phyloP scores from a whole-genome alignment of 2,888 invertebrate species.

The Leucozona laternaria region DNA sequence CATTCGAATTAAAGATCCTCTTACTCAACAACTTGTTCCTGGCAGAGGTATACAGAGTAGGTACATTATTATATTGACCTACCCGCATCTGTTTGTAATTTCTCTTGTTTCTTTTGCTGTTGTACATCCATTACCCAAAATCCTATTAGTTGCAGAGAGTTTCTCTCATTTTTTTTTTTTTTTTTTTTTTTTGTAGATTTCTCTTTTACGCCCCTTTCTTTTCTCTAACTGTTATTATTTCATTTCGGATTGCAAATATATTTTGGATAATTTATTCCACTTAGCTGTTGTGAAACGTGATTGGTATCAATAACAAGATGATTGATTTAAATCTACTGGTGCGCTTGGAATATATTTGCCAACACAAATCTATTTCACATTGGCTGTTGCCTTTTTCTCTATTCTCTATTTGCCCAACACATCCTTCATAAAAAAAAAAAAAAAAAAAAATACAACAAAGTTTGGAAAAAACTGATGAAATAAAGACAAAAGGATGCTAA shows the following conservation, averaged over 20 bases:
- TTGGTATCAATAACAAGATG: conserved; percentile 70
- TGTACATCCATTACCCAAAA: conserved; percentile 22
- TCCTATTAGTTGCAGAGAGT: conserved; percentile 44
- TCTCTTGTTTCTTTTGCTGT: conserved; percentile 14
- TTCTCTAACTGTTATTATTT: conserved; percentile 12
- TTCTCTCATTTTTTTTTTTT: neutral
- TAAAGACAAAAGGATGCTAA: conserved; percentile 12
- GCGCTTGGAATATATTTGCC: conserved; percentile 22
- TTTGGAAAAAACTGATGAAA: conserved; percentile 23
- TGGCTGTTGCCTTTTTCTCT: conserved; percentile 7
- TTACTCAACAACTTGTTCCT: neutral
- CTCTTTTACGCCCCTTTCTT: neutral
- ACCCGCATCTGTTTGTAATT: conserved; percentile 49
- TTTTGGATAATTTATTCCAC: conserved; percentile 69
- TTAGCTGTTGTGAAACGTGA: conserved; percentile 68
- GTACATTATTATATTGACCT: conserved; percentile 46
- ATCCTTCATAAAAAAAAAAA: conserved; percentile 19
- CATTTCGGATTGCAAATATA: conserved; percentile 26
- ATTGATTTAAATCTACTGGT: conserved; percentile 64
- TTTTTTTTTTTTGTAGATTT: conserved; percentile 25
- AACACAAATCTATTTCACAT: conserved; percentile 19
- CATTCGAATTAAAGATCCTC: conserved; percentile 35
- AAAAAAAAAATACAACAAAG: neutral
- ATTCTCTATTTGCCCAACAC: conserved; percentile 15
- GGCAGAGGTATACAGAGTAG: neutral